These are phyloP conservation scores for Heteromormyrus szaboi DNA, from an alignment of 2,797 vertebrate species.

Conservation along the genomic window DNA sequence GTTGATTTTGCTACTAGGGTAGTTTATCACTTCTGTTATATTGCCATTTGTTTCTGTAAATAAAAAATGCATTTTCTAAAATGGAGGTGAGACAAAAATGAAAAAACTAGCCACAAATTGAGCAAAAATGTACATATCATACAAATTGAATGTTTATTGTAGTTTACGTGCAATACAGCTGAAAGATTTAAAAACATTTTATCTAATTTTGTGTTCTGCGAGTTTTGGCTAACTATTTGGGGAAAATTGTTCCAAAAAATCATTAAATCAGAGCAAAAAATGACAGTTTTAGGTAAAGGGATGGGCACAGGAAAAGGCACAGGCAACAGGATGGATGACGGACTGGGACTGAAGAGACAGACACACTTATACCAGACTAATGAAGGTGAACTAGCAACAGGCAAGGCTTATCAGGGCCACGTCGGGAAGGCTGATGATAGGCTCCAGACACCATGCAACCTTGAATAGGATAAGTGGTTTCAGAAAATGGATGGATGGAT, in stretches of 20 bases:
- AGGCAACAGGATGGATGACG: not conserved
- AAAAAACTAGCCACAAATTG: not conserved
- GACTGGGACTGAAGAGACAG: not conserved
- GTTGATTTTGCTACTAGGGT: not conserved
- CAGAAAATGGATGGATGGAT: not conserved
- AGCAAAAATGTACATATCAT: not conserved
- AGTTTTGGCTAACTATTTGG: not conserved
- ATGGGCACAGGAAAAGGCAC: not conserved
- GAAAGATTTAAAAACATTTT: not conserved
- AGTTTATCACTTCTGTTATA: not conserved
- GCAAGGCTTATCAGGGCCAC: not conserved
- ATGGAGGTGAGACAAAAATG: not conserved
- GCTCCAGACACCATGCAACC: not conserved
- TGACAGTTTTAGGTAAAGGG: not conserved
- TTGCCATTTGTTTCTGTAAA: not conserved
- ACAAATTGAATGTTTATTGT: not conserved
- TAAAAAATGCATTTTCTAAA: not conserved
- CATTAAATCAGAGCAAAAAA: not conserved
- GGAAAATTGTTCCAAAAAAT: not conserved
- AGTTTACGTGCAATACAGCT: not conserved
- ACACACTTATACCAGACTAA: not conserved
- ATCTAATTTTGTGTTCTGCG: not conserved
- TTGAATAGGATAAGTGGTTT: not conserved
- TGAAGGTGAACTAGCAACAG: not conserved
- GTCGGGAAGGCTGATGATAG: not conserved